Conservation (phyloP, 1,140 invertebrate genomes). For the Lepidurus arcticus region DNA sequence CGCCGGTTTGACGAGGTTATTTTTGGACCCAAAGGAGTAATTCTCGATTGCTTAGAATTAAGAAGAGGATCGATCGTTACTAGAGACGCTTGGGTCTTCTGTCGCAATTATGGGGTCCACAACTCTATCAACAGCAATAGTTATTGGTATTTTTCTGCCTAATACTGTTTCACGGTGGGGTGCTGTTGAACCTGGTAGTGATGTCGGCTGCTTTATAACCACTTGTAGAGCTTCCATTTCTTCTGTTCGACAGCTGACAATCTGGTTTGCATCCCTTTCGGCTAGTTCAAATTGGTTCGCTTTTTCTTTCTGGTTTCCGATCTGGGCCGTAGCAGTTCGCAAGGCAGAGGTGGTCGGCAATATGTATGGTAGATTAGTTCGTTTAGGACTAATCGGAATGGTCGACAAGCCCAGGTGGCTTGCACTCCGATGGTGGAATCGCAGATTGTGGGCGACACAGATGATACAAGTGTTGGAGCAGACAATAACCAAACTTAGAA, state of each 20-base stretch:
- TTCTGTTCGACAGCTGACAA: background rate
- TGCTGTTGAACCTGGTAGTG: background rate
- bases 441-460: conserved; percentile 25
- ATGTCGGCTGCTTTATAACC: background rate
- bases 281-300: too few relatives aligned
- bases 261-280: too few relatives aligned
- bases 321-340: too few relatives aligned
- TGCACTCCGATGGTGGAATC: background rate
- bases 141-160: background rate
- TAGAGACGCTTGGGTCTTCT: background rate
- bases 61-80: background rate
- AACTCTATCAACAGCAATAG: background rate
- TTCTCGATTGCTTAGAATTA: background rate
- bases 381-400: background rate
- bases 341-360: background rate
- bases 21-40: background rate
- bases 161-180: background rate
- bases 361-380: background rate
- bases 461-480: conserved; percentile 41
- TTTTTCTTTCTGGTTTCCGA: too few relatives aligned
- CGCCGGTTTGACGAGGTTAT: background rate
- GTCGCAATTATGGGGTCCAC: background rate
- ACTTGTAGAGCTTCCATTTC: background rate
- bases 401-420: conserved; percentile 14
- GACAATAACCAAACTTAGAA: conserved; percentile 41